Percentiles rank a stretch among this genome's conserved stretches.
Conservation (phyloP, 1,140 invertebrate species). For the Hypothenemus hampei region DNA sequence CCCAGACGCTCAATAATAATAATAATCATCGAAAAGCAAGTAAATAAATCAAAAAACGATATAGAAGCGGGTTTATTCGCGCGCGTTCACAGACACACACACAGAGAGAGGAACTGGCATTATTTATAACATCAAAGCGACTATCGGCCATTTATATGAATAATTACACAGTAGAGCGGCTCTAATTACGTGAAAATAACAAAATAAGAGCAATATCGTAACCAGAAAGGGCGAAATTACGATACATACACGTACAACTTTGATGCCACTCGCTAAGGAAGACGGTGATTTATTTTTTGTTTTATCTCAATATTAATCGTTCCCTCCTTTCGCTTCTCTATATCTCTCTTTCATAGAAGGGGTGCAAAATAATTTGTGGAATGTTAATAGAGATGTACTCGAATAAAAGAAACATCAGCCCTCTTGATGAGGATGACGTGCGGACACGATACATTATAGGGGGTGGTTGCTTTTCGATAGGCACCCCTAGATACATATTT, state of each 20-base stretch:
- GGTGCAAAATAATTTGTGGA: no score
- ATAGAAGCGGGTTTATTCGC: not conserved
- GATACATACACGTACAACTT: no score
- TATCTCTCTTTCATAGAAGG: no score
- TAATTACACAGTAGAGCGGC: conserved; percentile 27
- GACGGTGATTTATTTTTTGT: no score
- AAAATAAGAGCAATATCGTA: conserved; percentile 27
- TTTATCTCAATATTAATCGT: no score
- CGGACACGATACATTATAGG: no score
- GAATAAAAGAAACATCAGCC: no score
- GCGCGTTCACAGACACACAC: conserved; percentile 18
- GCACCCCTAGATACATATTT: conserved; percentile 18
- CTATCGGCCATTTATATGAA: conserved; percentile 29
- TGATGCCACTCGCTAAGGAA: conserved; percentile 1
- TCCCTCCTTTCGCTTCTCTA: no score
- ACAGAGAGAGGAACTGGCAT: no score
- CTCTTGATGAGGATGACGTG: no score
- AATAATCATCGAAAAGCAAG: not conserved
- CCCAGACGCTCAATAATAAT: conserved; percentile 1
- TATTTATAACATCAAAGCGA: conserved; percentile 30
- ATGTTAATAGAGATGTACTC: no score
- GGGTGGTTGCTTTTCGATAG: not conserved
- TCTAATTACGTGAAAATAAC: conserved; percentile 29
- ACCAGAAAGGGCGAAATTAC: conserved; percentile 19
- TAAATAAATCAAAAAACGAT: conserved; percentile 1